Percentiles rank a stretch among this genome's conserved stretches.
Evolutionary conservation across 2,888 invertebrate species (phyloP).

Genomic region (Adineta ricciae): DNA sequence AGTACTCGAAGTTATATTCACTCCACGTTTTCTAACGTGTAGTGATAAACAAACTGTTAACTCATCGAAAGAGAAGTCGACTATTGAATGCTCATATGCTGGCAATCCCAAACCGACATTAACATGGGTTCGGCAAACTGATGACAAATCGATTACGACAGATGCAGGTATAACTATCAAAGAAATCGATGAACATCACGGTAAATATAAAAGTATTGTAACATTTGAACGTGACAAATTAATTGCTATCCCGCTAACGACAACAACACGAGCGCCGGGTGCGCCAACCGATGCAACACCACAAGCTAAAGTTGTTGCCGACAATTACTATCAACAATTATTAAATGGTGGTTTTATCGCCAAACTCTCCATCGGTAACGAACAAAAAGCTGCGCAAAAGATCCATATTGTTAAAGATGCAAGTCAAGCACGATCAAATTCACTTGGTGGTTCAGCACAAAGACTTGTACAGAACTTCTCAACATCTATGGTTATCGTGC

Average conservation of each 20-base stretch:
- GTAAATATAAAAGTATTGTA: slow-evolving; percentile 6
- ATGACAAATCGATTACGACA: not conserved
- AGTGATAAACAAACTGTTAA: not conserved
- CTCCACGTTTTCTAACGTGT: not conserved
- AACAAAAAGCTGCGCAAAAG: not conserved
- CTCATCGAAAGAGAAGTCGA: not conserved
- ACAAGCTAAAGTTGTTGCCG: not conserved
- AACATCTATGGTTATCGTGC: not conserved
- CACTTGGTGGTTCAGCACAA: not conserved
- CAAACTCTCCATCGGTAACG: not conserved
- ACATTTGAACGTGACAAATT: slow-evolving; percentile 12
- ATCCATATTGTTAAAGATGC: not conserved
- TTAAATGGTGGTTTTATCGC: not conserved
- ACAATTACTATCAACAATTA: slow-evolving; percentile 15
- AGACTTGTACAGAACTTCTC: not conserved
- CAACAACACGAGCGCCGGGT: not conserved
- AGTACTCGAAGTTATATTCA: not conserved
- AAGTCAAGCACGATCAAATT: not conserved
- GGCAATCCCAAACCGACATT: not conserved
- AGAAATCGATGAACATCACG: not conserved
- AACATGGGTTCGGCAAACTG: not conserved
- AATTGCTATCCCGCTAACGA: not conserved
- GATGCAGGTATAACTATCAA: not conserved
- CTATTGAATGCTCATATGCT: not conserved
- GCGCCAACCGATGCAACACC: not conserved